These are phyloP conservation scores for Galendromus occidentalis DNA, from an alignment of 1,140 invertebrate genomes.

Conservation along the genomic window DNA sequence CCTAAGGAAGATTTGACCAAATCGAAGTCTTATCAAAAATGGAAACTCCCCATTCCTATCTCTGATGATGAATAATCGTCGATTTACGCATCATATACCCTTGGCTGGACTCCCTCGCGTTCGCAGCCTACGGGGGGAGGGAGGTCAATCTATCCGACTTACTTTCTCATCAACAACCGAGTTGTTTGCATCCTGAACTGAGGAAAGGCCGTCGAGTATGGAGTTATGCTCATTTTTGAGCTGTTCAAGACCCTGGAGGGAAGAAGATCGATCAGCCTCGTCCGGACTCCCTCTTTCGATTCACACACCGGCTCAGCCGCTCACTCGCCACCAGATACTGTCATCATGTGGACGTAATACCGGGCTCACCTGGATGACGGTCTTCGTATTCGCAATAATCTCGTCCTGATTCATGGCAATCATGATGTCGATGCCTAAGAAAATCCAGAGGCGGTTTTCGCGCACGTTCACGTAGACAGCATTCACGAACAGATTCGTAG, in stretches of 20 bases:
- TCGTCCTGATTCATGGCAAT: conserved; percentile 78
- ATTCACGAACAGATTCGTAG: neutral
- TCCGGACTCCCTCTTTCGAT: too few relatives aligned
- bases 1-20: conserved; percentile 43
- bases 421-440: neutral
- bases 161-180: neutral
- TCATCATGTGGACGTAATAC: conserved; percentile 17
- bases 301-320: too few relatives aligned
- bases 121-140: too few relatives aligned
- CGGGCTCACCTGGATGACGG: conserved; percentile 61
- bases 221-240: conserved; percentile 83
- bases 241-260: conserved; percentile 53
- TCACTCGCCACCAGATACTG: too few relatives aligned
- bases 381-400: conserved; percentile 82
- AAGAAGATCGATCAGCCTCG: conserved; percentile 16
- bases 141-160: too few relatives aligned
- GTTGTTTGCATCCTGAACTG: neutral
- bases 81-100: too few relatives aligned
- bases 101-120: too few relatives aligned
- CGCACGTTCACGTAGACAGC: neutral
- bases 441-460: neutral
- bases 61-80: too few relatives aligned
- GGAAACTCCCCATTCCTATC: too few relatives aligned
- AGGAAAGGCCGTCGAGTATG: conserved; percentile 53
- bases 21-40: too few relatives aligned